These are phyloP conservation scores for Andrena dorsata DNA, from an alignment of 2,888 invertebrate genomes.

Conservation along the genomic window DNA sequence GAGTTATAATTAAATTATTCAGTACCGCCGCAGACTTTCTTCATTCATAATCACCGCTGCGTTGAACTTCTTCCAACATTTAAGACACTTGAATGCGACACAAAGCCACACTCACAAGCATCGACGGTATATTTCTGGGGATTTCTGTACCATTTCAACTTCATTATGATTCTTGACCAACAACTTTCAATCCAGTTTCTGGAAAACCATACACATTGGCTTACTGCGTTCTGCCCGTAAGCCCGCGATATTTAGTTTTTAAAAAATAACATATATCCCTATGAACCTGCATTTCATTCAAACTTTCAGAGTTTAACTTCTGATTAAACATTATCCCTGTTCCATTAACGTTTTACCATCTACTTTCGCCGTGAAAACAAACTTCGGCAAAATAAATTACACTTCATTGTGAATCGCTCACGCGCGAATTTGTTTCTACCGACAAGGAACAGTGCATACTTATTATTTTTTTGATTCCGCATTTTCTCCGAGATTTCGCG, in stretches of 20 bases:
- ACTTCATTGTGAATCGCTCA: not conserved
- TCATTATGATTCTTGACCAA: no score
- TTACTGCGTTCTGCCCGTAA: not conserved
- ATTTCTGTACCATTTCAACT: no score
- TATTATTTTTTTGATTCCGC: no score
- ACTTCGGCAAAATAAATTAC: not conserved
- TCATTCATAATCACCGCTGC: not conserved
- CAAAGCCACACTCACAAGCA: not conserved
- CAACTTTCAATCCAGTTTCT: no score
- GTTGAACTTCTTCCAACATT: not conserved
- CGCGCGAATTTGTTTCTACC: not conserved
- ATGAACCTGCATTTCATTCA: not conserved
- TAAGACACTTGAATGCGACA: not conserved
- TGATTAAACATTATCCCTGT: not conserved
- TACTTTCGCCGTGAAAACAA: not conserved
- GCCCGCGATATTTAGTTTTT: not conserved
- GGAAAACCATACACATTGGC: no score
- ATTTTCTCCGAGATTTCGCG: not conserved
- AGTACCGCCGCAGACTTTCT: not conserved
- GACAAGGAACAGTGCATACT: not conserved
- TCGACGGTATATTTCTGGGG: no score
- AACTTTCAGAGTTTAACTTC: not conserved
- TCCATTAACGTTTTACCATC: not conserved
- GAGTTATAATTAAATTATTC: conserved; percentile 7
- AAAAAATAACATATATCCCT: not conserved